Conservation (phyloP, 2,888 invertebrate species). For the Oxycera nigricornis region DNA sequence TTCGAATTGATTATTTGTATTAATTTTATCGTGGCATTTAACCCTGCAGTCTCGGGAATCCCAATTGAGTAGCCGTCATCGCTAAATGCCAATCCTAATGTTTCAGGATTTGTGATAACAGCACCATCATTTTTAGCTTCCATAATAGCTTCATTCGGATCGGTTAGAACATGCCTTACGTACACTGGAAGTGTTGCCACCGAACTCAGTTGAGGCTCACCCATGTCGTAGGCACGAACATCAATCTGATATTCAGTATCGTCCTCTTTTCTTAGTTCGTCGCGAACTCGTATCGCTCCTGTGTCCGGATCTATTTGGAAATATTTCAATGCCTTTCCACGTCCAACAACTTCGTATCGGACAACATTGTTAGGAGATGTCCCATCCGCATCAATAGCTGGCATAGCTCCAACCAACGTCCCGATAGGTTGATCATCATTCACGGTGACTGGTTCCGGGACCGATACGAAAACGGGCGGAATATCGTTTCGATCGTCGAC, state of each 20-base stretch:
- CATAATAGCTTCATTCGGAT: constrained; percentile 64
- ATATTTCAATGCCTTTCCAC: constrained; percentile 82
- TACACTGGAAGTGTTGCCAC: constrained; percentile 82
- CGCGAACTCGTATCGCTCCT: constrained; percentile 80
- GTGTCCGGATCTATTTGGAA: constrained; percentile 88
- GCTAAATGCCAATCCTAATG: constrained; percentile 79
- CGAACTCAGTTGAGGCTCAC: constrained; percentile 83
- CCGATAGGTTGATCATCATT: constrained; percentile 86
- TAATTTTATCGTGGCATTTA: constrained; percentile 59
- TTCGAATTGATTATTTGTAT: constrained; percentile 62
- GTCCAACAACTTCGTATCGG: constrained; percentile 80
- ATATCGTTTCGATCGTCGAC: constrained; percentile 86
- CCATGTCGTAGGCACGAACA: constrained; percentile 84
- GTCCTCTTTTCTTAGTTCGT: constrained; percentile 83
- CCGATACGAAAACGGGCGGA: constrained; percentile 83
- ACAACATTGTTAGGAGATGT: constrained; percentile 83
- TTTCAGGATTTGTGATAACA: constrained; percentile 57
- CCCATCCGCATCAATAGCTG: constrained; percentile 84
- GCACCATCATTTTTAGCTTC: constrained; percentile 55
- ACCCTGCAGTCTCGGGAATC: constrained; percentile 70
- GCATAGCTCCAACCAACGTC: constrained; percentile 77
- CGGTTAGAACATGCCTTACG: constrained; percentile 80
- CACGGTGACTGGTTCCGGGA: constrained; percentile 81
- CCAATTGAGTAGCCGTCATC: constrained; percentile 86
- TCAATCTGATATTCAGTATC: constrained; percentile 90